Percentiles rank a stretch among this genome's conserved stretches.
phyloP scores from a whole-genome alignment of 1,140 invertebrate genomes.

The Tribolium castaneum region DNA sequence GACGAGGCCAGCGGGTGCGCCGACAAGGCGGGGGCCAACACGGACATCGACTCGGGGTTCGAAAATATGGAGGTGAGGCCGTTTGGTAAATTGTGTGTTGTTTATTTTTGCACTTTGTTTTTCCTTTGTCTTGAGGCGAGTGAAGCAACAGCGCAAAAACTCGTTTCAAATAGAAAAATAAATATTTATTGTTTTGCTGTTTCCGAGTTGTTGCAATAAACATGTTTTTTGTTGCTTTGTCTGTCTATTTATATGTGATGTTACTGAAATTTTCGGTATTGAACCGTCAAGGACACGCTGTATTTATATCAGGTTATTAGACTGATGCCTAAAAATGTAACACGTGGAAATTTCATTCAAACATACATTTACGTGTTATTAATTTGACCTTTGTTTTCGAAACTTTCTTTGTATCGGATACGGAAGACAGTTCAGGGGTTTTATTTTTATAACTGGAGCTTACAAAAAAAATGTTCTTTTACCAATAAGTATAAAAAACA shows the following conservation, averaged over 20 bases:
- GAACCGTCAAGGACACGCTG: not conserved
- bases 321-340: conserved; percentile 5
- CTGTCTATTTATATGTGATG: not conserved
- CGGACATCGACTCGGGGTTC: conserved; percentile 80
- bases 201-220: not conserved
- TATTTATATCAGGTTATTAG: not conserved
- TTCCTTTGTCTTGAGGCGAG: not conserved
- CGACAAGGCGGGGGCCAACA: conserved; percentile 66
- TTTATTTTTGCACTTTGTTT: not conserved
- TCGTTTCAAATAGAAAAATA: not conserved
- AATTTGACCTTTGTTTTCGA: too few relatives aligned
- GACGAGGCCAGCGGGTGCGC: conserved; percentile 66
- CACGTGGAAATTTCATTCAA: not conserved
- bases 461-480: too few relatives aligned
- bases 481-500: too few relatives aligned
- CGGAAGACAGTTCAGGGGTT: too few relatives aligned
- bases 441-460: too few relatives aligned
- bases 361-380: not conserved
- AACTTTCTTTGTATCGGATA: too few relatives aligned
- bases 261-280: not conserved
- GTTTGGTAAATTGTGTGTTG: too few relatives aligned
- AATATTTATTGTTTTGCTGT: not conserved
- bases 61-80: conserved; percentile 78
- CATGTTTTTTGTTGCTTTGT: not conserved
- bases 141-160: too few relatives aligned